Evolutionary conservation across 1,140 invertebrate genomes (phyloP).

Genomic region (Ostrea edulis): DNA sequence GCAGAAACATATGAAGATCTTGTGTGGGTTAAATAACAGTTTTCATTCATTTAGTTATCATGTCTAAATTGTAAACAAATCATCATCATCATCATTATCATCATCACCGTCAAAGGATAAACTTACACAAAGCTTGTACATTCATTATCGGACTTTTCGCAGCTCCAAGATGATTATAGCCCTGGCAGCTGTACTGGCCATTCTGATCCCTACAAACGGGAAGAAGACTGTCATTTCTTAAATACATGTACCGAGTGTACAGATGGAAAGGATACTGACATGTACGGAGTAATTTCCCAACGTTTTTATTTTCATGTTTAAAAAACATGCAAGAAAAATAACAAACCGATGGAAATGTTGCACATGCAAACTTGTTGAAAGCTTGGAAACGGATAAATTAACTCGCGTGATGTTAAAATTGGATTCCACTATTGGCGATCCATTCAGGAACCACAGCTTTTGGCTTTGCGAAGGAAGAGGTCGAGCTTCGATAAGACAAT

Average conservation of each 20-base stretch:
- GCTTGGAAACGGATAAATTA: neutral
- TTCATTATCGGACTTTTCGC: constrained; percentile 32
- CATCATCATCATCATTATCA: neutral
- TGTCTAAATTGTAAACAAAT: no score
- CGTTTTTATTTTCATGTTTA: no score
- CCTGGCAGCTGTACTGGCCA: constrained; percentile 46
- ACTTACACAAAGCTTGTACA: constrained; percentile 49
- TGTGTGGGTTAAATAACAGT: no score
- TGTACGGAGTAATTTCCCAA: no score
- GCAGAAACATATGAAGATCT: neutral
- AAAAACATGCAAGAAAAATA: neutral
- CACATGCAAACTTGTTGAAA: neutral
- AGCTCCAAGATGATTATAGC: constrained; percentile 45
- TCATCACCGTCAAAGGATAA: neutral
- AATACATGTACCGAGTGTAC: neutral
- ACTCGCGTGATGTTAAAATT: constrained; percentile 4
- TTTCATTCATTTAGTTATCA: no score
- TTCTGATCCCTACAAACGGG: neutral
- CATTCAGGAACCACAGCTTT: constrained; percentile 55
- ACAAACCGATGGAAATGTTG: constrained; percentile 30
- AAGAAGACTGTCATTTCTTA: neutral
- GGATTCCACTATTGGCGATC: neutral
- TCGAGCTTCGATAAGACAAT: constrained; percentile 54
- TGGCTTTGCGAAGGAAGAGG: constrained; percentile 48
- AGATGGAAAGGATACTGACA: no score